Base-by-base conservation (phyloP, 2,113 vertebrate species). In the Leiothrix lutea region DNA sequence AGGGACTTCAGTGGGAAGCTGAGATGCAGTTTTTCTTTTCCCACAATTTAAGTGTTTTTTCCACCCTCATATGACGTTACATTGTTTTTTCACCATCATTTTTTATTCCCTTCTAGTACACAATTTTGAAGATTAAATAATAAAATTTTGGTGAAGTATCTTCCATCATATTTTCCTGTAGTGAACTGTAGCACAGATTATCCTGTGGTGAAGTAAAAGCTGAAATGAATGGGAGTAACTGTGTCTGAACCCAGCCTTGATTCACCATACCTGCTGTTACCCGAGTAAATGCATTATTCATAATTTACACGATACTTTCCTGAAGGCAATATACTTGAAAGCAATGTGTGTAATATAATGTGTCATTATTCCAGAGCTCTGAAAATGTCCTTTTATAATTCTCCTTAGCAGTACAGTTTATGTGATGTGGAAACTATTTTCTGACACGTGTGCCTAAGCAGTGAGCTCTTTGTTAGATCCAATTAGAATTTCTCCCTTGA, bases 341-440 rank as follows among this genome's bases (percentile, higher is more conserved):
- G 84, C 40, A 69, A 44, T 61, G 66, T 82, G 12, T 89, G 35
- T 77, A 80, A 87, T 70, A 79, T 45, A 83, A 80, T 64, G 91
- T 70, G 78, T 79, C 61, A 26, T 94, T 92, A 91, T 91, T 86
- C 57, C 48, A 79, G 62, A 86, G 77, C 54, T 87, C 88, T 96
- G 93, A 95, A 97, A 94, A 96, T 94, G 86, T 95, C 92, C 71
- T 94, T 94, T 80, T 93, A 92, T 90, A 96, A 80, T 72, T 86
- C 66, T 95, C 79, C 75, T 93, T 93, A 80, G 67, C 92, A 87
- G 82, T 82, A 77, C 73, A 67, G 81, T 97, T 97, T 88, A 93
- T 96, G 92, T 86, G 94, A 94, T 96, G 61, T 97, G 96, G 91
- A 97, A 98, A 97, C 90, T 97, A 88, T 97, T 97, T 97, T 94